Evolutionary conservation across 2,113 vertebrate species (phyloP).

Genomic region (Pituophis catenifer): DNA sequence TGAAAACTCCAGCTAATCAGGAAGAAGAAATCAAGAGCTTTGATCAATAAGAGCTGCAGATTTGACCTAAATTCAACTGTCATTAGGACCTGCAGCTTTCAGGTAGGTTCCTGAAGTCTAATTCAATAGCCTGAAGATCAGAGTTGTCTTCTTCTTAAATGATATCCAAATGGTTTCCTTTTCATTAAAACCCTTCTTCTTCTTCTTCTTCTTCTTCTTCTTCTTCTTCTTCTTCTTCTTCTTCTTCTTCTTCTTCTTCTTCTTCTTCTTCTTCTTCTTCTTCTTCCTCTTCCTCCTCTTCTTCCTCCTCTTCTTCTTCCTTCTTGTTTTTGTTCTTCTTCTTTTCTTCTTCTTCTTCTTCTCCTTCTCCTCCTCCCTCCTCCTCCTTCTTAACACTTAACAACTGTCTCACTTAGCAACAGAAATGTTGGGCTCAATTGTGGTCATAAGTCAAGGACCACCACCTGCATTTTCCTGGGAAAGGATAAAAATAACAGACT

Average conservation of each 20-base stretch:
- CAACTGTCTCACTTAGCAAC: no score
- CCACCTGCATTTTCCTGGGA: not conserved
- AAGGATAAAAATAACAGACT: not conserved
- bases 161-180: no score
- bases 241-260: not conserved
- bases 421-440: no score
- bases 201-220: no score
- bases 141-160: not conserved
- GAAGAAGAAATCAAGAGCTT: not conserved
- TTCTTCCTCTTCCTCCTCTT: fast-evolving
- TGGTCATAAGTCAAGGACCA: not conserved
- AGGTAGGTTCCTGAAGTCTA: not conserved
- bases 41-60: not conserved
- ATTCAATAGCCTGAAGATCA: not conserved
- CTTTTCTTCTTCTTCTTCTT: not conserved
- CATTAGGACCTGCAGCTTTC: not conserved
- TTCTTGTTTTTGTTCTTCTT: not conserved
- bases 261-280: not conserved
- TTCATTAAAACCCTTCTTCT: no score
- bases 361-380: fast-evolving
- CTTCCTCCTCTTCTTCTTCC: not conserved
- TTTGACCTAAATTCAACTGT: not conserved
- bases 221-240: not conserved
- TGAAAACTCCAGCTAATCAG: not conserved
- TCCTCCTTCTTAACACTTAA: no score